Base-by-base conservation (phyloP, 2,113 vertebrate species). In the Pleuronectes platessa region DNA sequence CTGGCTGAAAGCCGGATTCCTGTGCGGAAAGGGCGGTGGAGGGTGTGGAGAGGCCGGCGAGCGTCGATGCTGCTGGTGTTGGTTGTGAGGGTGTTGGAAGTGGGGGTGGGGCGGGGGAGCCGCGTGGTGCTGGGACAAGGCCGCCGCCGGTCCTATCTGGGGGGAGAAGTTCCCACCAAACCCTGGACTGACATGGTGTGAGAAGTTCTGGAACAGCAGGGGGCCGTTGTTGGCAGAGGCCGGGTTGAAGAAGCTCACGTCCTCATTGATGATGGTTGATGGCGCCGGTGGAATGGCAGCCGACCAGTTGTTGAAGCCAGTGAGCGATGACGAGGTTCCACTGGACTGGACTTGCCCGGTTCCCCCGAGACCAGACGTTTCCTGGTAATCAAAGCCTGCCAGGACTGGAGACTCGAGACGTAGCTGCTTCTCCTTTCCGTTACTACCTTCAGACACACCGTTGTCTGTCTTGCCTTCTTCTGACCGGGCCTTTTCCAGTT, bases 161-260 rank as follows among this genome's bases (percentile, higher is more conserved):
- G 98, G 97, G 40, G 98, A 99, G 94, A 99, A 99, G 93, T 97
- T 98, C 83, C 97, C 97, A 21, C 98, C 97, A 56, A 99, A 99
- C 71, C 97, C 97, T 55, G 98, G 97, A 88, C 98, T 97, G 88
- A 99, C 97, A 0, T 99, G 97, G 85, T 99, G 98, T 42, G 98
- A 97, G 87, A 99, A 99, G 96, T 99, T 99, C 92, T 99, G 98
- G 92, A 99, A 99, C 85, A 99, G 96, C 93, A 99, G 93, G 85
- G 98, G 96, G 90, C 97, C 98, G 54, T 97, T 99, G 93, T 95
- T 99, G 90, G 97, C 97, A 6, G 97, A 97, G 66, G 97, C 93
- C 24, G 98, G 96, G 92, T 98, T 98, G 88, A 99, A 99, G 93
- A 99, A 99, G 90, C 97, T 97, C 82, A 98, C 97, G 81, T 99